Conservation (phyloP, 2,113 vertebrate genomes). For the Laticauda colubrina region DNA sequence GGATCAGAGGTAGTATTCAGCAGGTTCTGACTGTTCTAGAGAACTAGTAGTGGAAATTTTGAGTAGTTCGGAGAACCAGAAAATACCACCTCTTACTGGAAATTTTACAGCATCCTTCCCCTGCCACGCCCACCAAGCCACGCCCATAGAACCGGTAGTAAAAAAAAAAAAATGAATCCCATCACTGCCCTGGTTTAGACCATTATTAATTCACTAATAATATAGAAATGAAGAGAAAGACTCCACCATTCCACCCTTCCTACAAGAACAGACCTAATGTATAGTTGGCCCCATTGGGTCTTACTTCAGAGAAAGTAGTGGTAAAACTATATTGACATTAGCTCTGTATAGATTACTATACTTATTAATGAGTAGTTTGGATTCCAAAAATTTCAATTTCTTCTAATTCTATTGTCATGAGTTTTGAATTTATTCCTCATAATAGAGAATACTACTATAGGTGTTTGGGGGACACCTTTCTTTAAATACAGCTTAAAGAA, state of each 20-base stretch:
- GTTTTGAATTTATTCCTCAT: background rate
- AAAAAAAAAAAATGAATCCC: too few relatives aligned
- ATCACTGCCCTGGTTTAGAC: too few relatives aligned
- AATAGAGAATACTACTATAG: constrained; percentile 21
- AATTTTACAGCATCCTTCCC: too few relatives aligned
- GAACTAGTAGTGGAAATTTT: too few relatives aligned
- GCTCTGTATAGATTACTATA: background rate
- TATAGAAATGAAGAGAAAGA: background rate
- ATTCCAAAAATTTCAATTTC: background rate
- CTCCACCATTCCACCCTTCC: background rate
- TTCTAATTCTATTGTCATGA: background rate
- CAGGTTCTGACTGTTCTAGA: too few relatives aligned
- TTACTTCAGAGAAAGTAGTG: background rate
- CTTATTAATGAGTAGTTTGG: background rate
- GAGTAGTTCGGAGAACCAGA: too few relatives aligned
- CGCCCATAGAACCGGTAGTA: too few relatives aligned
- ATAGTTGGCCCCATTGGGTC: background rate
- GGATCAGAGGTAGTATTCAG: too few relatives aligned
- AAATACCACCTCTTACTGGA: too few relatives aligned
- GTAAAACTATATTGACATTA: background rate
- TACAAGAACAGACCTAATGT: background rate
- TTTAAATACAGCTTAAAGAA: constrained; percentile 32
- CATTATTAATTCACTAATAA: background rate
- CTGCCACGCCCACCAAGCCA: too few relatives aligned
- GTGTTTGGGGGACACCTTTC: constrained; percentile 30